Evolutionary conservation across 2,797 vertebrate genomes (phyloP), one percentile per base, ranked within the genome.

Genomic region (Sardinella longiceps): DNA sequence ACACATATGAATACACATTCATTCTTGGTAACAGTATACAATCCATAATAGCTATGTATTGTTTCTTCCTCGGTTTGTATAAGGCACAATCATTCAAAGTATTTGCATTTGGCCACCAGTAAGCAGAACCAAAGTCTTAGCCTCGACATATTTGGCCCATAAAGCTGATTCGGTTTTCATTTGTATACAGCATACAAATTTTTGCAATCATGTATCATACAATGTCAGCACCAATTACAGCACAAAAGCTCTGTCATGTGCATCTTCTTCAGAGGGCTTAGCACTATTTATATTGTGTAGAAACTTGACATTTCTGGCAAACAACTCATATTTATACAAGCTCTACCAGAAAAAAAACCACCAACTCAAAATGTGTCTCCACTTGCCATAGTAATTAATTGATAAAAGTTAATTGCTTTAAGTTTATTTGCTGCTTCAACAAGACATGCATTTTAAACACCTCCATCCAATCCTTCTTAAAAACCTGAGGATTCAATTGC

Each of bases 391-490:
- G 66, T 74, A 74, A 74, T 74, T 74, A 74, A 74, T 74, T 74
- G 66, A 74, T 74, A 74, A 74, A 74, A 74, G 66, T 74, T 74
- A 74, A 74, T 39, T 74, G 66, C 66, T 74, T 74, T 39, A 74
- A 74, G 66, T 74, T 74, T 74, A 74, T 74, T 74, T 74, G 66
- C 66, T 39, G 18, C 66, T 33, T 74, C 66, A 74, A 74, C 66
- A 74, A 74, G 66, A 74, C 66, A 74, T 74, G 66, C 66, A 74
- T 74, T 74, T 74, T 74, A 74, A 74, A 74, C 66, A 74, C 66
- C 33, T 74, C 7, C 7, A 39, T 30, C 63, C 33, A 37, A 74
- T 39, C 33, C 66, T 14, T 30, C 18, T 5, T 39, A 37, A 37
- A 74, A 74, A 74, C 66, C 66, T 74, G 66, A 74, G 66, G 33